Conservation (phyloP, 2,113 vertebrate species). For the Gasterosteus nipponicus region DNA sequence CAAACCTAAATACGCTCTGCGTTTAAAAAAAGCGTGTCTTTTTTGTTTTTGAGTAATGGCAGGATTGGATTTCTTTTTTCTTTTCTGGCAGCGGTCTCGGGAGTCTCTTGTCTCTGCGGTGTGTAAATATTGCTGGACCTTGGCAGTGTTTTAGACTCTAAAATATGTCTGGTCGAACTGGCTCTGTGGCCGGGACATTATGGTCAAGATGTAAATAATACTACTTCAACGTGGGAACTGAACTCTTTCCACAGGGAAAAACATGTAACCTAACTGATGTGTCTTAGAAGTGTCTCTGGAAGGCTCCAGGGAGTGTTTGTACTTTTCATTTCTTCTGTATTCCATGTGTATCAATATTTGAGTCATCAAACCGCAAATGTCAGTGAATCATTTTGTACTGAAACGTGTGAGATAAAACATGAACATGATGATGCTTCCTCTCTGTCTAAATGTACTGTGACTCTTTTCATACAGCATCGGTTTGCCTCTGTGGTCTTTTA, state of each 20-base stretch:
- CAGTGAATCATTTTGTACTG: conserved; percentile 65
- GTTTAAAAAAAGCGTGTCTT: background rate
- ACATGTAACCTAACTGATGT: conserved; percentile 72
- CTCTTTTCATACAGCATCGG: conserved; percentile 53
- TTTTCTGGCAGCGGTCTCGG: conserved; percentile 16
- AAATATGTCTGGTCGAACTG: conserved; percentile 78
- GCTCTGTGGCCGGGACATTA: conserved; percentile 70
- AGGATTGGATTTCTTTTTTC: background rate
- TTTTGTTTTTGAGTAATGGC: conserved; percentile 33
- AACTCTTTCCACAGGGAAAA: conserved; percentile 61
- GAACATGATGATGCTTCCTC: conserved; percentile 29
- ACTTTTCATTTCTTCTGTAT: conserved; percentile 42
- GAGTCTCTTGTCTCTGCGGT: conserved; percentile 53
- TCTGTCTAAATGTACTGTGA: conserved; percentile 62
- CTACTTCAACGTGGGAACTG: conserved; percentile 64
- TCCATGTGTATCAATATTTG: conserved; percentile 56
- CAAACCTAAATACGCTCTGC: conserved; percentile 30
- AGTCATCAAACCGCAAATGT: conserved; percentile 64
- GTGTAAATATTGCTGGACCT: conserved; percentile 77
- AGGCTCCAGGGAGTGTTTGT: conserved; percentile 57
- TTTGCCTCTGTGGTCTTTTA: conserved; percentile 47
- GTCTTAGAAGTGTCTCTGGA: conserved; percentile 52
- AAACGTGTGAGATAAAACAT: conserved; percentile 34
- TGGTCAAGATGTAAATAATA: conserved; percentile 80
- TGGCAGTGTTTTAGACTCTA: conserved; percentile 61